phyloP scores from a whole-genome alignment of 2,113 vertebrate species.

The Chiloscyllium plagiosum region DNA sequence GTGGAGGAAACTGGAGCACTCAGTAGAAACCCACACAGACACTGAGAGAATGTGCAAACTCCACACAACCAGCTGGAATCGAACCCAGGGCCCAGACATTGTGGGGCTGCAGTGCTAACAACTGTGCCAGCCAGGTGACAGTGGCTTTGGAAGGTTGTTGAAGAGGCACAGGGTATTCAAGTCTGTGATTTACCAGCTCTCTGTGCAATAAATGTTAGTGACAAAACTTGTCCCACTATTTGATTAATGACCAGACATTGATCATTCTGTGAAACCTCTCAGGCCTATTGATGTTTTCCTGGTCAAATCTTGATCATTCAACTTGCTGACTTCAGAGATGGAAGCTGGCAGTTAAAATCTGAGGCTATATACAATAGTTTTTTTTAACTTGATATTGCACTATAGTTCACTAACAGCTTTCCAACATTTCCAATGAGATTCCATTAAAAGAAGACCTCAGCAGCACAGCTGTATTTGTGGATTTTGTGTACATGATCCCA shows the following conservation, averaged over 20 bases:
- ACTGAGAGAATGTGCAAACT: too few relatives aligned
- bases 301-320: neutral
- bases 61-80: too few relatives aligned
- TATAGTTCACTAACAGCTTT: neutral
- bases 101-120: too few relatives aligned
- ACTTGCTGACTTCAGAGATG: neutral
- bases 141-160: too few relatives aligned
- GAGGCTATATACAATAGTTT: neutral
- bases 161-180: neutral
- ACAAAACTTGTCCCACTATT: neutral
- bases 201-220: neutral
- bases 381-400: neutral
- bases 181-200: neutral
- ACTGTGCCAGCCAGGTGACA: too few relatives aligned
- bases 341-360: neutral
- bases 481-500: neutral
- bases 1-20: too few relatives aligned
- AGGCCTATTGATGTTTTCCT: neutral
- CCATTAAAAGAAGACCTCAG: neutral
- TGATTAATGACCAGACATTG: neutral
- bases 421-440: neutral
- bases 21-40: too few relatives aligned
- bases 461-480: slow-evolving; percentile 45
- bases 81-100: too few relatives aligned
- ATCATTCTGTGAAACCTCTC: neutral